Evolutionary conservation across 2,888 invertebrate genomes (phyloP).

Genomic region (Caenorhabditis japonica): DNA sequence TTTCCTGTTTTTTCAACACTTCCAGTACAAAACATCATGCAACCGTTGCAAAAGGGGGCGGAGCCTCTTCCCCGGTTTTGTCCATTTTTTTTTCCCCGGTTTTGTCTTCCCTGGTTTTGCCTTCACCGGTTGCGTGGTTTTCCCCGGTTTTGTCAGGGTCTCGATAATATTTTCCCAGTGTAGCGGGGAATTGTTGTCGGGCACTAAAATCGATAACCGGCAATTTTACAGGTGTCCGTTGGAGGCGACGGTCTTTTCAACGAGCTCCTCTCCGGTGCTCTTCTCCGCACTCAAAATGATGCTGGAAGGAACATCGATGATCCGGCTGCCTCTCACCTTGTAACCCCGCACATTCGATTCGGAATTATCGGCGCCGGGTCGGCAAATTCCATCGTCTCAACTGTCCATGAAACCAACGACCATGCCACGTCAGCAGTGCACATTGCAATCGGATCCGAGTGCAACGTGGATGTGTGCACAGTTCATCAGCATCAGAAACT

Average conservation of each 20-base stretch:
- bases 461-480: slow-evolving; percentile 86
- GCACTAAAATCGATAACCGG: slow-evolving; percentile 79
- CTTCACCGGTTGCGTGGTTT: no score
- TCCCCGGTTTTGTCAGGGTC: no score
- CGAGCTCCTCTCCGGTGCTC: slow-evolving; percentile 83
- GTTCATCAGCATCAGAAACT: slow-evolving; percentile 82
- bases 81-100: no score
- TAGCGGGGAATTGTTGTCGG: no score
- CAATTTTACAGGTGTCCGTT: slow-evolving; percentile 82
- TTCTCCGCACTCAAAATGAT: slow-evolving; percentile 49
- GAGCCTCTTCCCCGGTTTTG: no score
- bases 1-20: no score
- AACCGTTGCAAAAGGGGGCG: no score
- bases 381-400: slow-evolving; percentile 86
- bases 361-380: slow-evolving; percentile 84
- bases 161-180: no score
- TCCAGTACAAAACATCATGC: no score
- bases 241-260: slow-evolving; percentile 91
- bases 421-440: slow-evolving; percentile 87
- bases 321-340: slow-evolving; percentile 63
- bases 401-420: slow-evolving; percentile 86
- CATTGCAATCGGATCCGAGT: slow-evolving; percentile 85
- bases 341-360: slow-evolving; percentile 81
- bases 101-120: no score
- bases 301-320: slow-evolving; percentile 68